These are phyloP conservation scores for Ariopsis seemanni DNA, from an alignment of 2,113 vertebrate species.

Conservation along the genomic window DNA sequence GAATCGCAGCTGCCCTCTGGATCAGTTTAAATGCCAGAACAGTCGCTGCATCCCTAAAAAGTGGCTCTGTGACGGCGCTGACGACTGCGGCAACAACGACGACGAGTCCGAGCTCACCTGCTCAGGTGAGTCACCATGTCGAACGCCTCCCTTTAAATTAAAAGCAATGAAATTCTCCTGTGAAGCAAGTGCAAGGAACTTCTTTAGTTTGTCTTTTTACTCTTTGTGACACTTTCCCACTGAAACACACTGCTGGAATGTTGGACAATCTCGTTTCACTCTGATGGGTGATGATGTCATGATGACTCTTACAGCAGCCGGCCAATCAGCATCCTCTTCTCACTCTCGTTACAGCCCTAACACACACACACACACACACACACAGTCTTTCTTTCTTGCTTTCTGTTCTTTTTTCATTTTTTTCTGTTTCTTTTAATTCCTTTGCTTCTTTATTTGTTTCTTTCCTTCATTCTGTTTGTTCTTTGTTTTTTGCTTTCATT, in stretches of 20 bases:
- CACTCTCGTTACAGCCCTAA: neutral
- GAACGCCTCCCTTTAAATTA: neutral
- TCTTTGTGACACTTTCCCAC: neutral
- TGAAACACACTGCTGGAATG: neutral
- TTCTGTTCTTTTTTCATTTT: neutral
- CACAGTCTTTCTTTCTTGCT: neutral
- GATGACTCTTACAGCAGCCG: neutral
- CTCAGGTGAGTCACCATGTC: constrained; percentile 54
- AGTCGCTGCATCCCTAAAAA: constrained; percentile 88
- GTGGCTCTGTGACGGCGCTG: constrained; percentile 87
- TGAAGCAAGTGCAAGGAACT: neutral
- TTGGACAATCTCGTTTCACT: neutral
- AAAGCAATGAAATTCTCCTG: neutral
- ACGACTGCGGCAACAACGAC: constrained; percentile 84
- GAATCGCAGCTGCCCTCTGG: constrained; percentile 83
- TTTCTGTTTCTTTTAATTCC: neutral
- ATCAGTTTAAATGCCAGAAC: constrained; percentile 87
- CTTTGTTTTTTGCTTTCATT: no score
- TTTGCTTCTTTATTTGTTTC: no score
- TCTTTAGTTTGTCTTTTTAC: neutral
- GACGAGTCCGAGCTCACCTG: constrained; percentile 86
- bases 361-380: neutral
- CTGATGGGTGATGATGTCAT: neutral
- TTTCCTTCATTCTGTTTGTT: no score
- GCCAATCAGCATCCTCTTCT: neutral